These are phyloP conservation scores for Momotus momota DNA, from an alignment of 2,797 vertebrate species.

Conservation along the genomic window DNA sequence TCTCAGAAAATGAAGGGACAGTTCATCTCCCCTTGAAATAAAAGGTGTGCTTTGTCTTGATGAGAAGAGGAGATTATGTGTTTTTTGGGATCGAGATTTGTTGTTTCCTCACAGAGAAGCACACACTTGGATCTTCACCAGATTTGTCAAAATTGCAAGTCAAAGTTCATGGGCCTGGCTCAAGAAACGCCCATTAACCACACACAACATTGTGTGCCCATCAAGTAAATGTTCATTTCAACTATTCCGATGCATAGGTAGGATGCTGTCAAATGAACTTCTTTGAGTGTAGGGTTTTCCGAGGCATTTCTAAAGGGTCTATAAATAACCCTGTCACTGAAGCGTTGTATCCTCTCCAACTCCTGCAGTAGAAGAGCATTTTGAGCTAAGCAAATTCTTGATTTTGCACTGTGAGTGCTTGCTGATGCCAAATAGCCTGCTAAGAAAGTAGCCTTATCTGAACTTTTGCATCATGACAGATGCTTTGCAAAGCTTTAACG, in stretches of 20 bases:
- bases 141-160: not conserved
- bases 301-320: not conserved
- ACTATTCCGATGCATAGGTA: not conserved
- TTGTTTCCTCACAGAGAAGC: not conserved
- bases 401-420: not conserved
- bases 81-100: not conserved
- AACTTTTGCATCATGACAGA: not conserved
- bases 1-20: not conserved
- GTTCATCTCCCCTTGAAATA: not conserved
- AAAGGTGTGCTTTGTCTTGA: not conserved
- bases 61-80: not conserved
- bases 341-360: not conserved
- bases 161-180: not conserved
- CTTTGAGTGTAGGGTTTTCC: not conserved
- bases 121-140: not conserved
- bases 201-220: not conserved
- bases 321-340: not conserved
- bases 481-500: not conserved
- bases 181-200: not conserved
- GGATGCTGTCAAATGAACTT: not conserved
- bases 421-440: not conserved
- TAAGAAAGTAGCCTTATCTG: not conserved
- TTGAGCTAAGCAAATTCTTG: not conserved
- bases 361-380: not conserved
- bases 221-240: not conserved